Evolutionary conservation across 2,797 vertebrate genomes (phyloP), one percentile per base, ranked within the genome.

Genomic region (Sebastes trivittatus): DNA sequence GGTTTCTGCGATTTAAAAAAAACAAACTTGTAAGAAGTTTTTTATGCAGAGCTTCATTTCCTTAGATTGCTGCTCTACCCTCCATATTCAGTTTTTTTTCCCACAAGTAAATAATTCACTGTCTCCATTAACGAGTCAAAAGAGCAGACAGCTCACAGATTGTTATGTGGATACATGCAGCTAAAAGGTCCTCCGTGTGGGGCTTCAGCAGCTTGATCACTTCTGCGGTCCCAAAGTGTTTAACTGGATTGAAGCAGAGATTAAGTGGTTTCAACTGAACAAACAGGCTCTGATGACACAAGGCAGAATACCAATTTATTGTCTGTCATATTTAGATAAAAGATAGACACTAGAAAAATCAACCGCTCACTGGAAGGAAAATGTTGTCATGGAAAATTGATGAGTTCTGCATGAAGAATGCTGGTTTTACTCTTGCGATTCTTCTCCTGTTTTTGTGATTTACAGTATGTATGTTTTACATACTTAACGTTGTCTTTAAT

Each of bases 181-280:
- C 81, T 74, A 73, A 84, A 82, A 75, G 34, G 61, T 66, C 30
- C 46, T 67, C 54, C 3, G 2, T 70, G 72, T 59, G 36, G 63
- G 23, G 68, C 54, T 71, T 78, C 49, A 25, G 30, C 7, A 6
- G 79, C 62, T 72, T 55, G 42, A 68, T 82, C 78, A 68, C 54
- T 75, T 62, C 73, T 82, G 66, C 6, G 20, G 81, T 72, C 67
- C 30, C 25, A 13, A 66, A 73, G 81, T 77, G 62, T 92, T 86
- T 83, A 77, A 84, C 81, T 68, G 69, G 82, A 91, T 87, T 88
- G 32, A 87, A 75, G 72, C 61, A 5, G 60, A 84, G 84, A 89
- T 93, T 86, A 81, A 80, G 65, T 80, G 66, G 76, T 76, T 86
- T 88, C 69, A 85, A 83, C 81, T 80, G 23, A 90, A 81, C 74